A percentile compares a stretch with the other conserved stretches of the same genome.
Conservation (phyloP, 2,113 vertebrate species). For the Cynoglossus semilaevis region DNA sequence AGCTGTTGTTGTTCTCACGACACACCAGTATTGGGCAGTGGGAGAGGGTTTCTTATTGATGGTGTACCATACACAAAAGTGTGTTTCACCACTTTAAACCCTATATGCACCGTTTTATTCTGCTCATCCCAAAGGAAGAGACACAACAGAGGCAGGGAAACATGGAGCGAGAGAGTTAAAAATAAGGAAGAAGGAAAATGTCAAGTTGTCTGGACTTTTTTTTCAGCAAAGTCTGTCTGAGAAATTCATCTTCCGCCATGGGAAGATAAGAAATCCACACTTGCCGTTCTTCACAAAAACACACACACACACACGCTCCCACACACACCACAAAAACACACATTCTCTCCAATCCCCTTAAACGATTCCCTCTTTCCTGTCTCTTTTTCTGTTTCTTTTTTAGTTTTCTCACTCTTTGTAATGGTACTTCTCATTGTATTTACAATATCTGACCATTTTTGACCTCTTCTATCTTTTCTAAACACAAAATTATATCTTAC, state of each 20-base stretch:
- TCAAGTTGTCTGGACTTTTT: slow-evolving; percentile 66
- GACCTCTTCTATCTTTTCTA: slow-evolving; percentile 4
- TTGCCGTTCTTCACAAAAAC: slow-evolving; percentile 44
- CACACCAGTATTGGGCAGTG: too few relatives aligned
- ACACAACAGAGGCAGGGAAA: slow-evolving; percentile 9
- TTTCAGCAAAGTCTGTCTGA: slow-evolving; percentile 51
- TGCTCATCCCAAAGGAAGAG: slow-evolving; percentile 28
- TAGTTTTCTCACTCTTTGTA: neutral
- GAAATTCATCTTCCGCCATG: slow-evolving; percentile 69
- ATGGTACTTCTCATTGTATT: slow-evolving; percentile 10
- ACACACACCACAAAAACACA: neutral
- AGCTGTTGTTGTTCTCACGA: too few relatives aligned
- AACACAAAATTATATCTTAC: slow-evolving; percentile 17
- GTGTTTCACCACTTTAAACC: too few relatives aligned
- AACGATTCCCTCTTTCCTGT: neutral
- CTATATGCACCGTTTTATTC: slow-evolving; percentile 28
- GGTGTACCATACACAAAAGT: too few relatives aligned
- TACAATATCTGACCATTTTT: slow-evolving; percentile 9
- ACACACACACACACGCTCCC: neutral
- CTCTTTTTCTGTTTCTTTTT: slow-evolving; percentile 3
- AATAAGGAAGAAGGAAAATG: slow-evolving; percentile 41
- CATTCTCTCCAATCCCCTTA: slow-evolving; percentile 13
- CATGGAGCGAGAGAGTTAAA: slow-evolving; percentile 1
- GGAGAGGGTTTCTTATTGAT: too few relatives aligned
- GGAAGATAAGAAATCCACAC: slow-evolving; percentile 54